Percentiles rank a stretch among this genome's conserved stretches.
Conservation (phyloP, 2,113 vertebrate genomes). For the Struthio camelus region DNA sequence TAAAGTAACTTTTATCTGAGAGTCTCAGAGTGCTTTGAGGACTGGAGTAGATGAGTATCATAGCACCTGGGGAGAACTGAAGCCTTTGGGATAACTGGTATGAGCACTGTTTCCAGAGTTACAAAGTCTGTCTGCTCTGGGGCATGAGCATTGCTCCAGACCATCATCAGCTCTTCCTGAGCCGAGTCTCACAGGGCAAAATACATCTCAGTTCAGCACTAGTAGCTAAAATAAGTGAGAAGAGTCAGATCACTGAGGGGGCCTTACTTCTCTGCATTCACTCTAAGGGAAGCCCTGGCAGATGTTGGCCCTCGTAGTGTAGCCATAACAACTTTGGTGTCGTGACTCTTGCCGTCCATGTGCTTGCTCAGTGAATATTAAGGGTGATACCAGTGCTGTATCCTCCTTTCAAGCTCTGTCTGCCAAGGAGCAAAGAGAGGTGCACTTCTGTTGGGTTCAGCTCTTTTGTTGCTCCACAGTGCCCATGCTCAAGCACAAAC, state of each 20-base stretch:
- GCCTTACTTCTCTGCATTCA: background rate
- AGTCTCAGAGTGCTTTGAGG: too few species aligned
- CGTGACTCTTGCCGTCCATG: background rate
- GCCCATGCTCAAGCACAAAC: rapidly evolving
- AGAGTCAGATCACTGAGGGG: background rate
- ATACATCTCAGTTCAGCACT: background rate
- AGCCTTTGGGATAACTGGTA: too few species aligned
- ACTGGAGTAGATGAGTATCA: too few species aligned
- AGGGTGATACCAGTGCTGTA: background rate
- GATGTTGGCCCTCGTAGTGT: background rate
- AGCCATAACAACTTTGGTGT: background rate
- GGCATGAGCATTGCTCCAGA: too few species aligned
- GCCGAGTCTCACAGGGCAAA: background rate
- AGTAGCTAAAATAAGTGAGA: background rate
- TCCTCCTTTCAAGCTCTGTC: background rate
- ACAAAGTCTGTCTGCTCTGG: too few species aligned
- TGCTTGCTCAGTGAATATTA: background rate
- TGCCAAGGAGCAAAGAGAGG: background rate
- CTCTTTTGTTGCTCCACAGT: background rate
- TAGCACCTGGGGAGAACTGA: too few species aligned
- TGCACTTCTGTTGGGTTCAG: background rate
- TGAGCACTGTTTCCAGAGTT: too few species aligned
- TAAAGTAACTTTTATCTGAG: too few species aligned
- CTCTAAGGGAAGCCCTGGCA: background rate
- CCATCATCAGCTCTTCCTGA: background rate